Evolutionary conservation across 2,113 vertebrate species (phyloP).

Genomic region (Triplophysa dalaica): DNA sequence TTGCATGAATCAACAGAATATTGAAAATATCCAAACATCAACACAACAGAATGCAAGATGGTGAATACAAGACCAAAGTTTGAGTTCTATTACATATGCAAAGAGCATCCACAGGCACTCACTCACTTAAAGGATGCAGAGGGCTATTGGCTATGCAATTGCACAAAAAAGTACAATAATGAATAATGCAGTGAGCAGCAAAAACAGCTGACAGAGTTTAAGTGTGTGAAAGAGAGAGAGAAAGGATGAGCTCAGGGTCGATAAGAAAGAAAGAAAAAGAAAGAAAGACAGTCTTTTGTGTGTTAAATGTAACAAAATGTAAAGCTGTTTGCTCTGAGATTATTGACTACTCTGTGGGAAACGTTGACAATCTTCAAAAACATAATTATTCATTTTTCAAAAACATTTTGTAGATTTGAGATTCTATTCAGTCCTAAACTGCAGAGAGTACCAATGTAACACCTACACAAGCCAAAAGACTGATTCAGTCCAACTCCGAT

Average conservation of each 20-base stretch:
- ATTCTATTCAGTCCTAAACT: constrained; percentile 6
- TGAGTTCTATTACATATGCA: constrained; percentile 17
- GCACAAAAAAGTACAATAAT: constrained; percentile 52
- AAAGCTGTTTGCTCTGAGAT: too few relatives aligned
- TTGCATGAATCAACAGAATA: neutral
- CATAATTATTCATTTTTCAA: neutral
- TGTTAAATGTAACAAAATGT: too few relatives aligned
- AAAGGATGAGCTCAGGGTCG: constrained; percentile 29
- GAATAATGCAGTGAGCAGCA: constrained; percentile 63
- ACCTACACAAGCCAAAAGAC: constrained; percentile 33
- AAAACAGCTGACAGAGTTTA: constrained; percentile 66
- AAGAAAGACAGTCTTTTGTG: neutral
- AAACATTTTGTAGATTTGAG: constrained; percentile 6
- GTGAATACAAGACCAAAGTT: neutral
- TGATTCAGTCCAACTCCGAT: constrained; percentile 19
- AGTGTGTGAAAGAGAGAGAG: constrained; percentile 22
- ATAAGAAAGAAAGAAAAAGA: constrained; percentile 25
- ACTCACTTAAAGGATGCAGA: constrained; percentile 16
- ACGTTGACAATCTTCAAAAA: neutral
- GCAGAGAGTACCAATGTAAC: constrained; percentile 23
- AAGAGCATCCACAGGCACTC: constrained; percentile 3
- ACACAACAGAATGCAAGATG: neutral
- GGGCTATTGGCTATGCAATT: constrained; percentile 50
- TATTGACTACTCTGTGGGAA: neutral
- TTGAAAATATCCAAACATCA: neutral